Evolutionary conservation across 1,140 invertebrate genomes (phyloP), one percentile per base, ranked within the genome.

Genomic region (Calliphora vicina): DNA sequence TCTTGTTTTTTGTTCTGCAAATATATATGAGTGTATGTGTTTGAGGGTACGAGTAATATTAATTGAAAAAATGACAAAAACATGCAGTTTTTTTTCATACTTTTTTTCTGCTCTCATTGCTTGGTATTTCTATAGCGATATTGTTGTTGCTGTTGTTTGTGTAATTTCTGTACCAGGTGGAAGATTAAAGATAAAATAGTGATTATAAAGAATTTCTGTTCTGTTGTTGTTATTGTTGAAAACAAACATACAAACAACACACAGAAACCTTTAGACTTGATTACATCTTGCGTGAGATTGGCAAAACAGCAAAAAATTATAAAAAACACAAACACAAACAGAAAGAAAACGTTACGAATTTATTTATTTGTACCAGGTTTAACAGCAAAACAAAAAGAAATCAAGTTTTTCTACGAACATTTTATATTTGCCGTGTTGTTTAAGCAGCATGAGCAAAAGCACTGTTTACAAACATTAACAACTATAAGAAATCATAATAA

Each of bases 111-210:
- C 50, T 57, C 15, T 57, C n/a, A 13, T 17, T 67, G 61, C 6
- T 10, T 67, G 61, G 20, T 67, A n/a, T 67, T 20, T 23, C n/a
- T 67, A 12, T 23, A n/a, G 50, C n/a, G 8, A 23, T 4, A 17
- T 61, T 12, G 13, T 61, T 17, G 13, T n/a, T 61, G 3, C 6
- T 23, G n/a, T 10, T 67, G 61, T n/a, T 6, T 67, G 61, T 67
- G n/a, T 23, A n/a, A n/a, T 67, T 20, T 10, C 61, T 67, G 10
- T 67, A 67, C 23, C 61, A 67, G 61, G 61, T 67, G 61, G 61
- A 67, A 67, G 61, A 67, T 67, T 67, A 67, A 67, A 67, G 61
- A 67, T 67, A 67, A 67, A 67, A 67, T 67, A 23, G 61, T 67
- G 61, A 67, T 67, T 67, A 67, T 67, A 67, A 67, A 67, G 9